Base-by-base conservation (phyloP, 1,140 invertebrate species). In the Drosophila neocordata region DNA sequence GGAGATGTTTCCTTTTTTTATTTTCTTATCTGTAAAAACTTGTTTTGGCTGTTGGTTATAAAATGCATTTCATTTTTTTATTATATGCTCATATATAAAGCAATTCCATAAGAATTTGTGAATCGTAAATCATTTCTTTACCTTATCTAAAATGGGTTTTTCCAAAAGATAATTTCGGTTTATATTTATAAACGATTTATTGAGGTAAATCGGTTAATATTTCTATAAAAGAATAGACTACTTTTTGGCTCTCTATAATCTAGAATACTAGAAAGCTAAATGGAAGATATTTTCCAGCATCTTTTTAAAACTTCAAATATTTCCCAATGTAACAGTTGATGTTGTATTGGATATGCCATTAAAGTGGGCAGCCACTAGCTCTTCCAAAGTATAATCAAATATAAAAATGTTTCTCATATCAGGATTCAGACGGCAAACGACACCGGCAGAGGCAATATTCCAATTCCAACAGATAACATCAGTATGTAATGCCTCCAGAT, bases 381-480 rank as follows among this genome's bases (percentile, higher is more conserved):
- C 90, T 13, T 84, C 77, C 2, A 90, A 44, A 7, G 63, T 64
- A 55, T 71, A 67, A 22, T 78, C 71, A 44, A 89, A 90, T 56
- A 79, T 81, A 24, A 91, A 91, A 13, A 88, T 79, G 18, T 59
- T 27, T 1, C 81, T 69, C 31, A 76, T 65, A 0, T 91, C 82
- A n/a, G 4, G 44, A 0, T 79, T 74, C 12, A 92, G 69, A 1
- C 91, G 90, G 35, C 81, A 92, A 3, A 90, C 71, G 2, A 92
- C 91, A 5, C 91, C 91, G 0, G 88, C 89, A 1, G 89, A 72
- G 18, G 69, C 65, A 34, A 77, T 41, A 64, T 87, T 92, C 91
- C 91, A 92, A 63, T 92, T 90, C 90, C 85, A 91, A 52, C 91
- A 92, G 18, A 90, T 64, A n/a, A 91, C 53, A 27, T 79, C 74